Evolutionary conservation across 2,797 vertebrate species (phyloP), one percentile per base, ranked within the genome.

Genomic region (Crocidura indochinensis): DNA sequence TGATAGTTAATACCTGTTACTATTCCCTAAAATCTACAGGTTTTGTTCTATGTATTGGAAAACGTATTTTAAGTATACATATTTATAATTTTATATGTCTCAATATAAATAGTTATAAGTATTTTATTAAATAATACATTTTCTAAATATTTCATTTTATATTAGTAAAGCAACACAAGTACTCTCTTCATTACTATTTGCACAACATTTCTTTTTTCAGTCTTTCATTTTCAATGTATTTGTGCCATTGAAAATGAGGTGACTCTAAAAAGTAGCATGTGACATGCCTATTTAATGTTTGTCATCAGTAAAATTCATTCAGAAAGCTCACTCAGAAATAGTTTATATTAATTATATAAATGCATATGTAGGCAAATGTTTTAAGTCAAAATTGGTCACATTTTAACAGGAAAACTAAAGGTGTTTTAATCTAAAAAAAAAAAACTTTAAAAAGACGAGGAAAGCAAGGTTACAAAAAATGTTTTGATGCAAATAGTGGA

Each of bases 401-500:
- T 64, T 64, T 56, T 17, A 46, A 12, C 9, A 87, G 19, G 12
- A 31, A 75, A 69, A 82, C 47, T 67, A 56, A 67, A 80, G 8
- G 7, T 75, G n/a, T 78, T 86, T 68, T 6, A 6, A 67, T 72
- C 72, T 46, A 88, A 93, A 51, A 79, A 49, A 81, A 67, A 74
- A 44, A 38, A 3, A 69, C 89, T 15, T n/a, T n/a, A 68, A 90
- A 77, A n/a, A 72, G 51, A 49, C 51, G 8, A 84, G 72, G 27
- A 62, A 90, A 78, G 15, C 12, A 64, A 72, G 67, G 31, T 27
- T 85, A 44, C 15, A 87, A n/a, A 29, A 94, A 91, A 87, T 51
- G 15, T 69, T 92, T 91, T 56, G 49, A 92, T 95, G 85, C 38
- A 92, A 84, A 90, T 60, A 69, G 65, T 31, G 51, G 46, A 27